Evolutionary conservation across 1,140 invertebrate species (phyloP), one percentile per base, ranked within the genome.

Genomic region (Onthophagus taurus): DNA sequence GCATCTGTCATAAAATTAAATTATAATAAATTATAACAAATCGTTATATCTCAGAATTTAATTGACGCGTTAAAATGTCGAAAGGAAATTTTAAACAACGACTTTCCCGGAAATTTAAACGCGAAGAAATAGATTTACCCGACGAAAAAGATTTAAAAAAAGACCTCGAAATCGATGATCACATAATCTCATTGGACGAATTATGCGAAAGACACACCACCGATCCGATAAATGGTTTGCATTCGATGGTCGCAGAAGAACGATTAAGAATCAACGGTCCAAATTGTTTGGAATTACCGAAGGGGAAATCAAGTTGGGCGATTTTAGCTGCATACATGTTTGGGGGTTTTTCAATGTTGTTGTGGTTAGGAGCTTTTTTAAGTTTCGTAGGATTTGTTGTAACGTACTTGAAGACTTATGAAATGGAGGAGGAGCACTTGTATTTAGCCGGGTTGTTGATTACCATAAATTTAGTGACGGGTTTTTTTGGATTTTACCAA

Each of bases 91-190:
- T n/a, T n/a, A n/a, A n/a, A n/a, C n/a, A n/a, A n/a, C n/a, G n/a
- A n/a, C n/a, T n/a, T n/a, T n/a, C n/a, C n/a, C n/a, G n/a, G n/a
- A n/a, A n/a, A n/a, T n/a, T n/a, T n/a, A n/a, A n/a, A n/a, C n/a
- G n/a, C n/a, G n/a, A n/a, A n/a, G n/a, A n/a, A n/a, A n/a, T n/a
- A n/a, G n/a, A n/a, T n/a, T n/a, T n/a, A n/a, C n/a, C n/a, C n/a
- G n/a, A n/a, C n/a, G n/a, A n/a, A n/a, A n/a, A 37, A 9, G 30
- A 48, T 9, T 51, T 83, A 46, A 86, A 83, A 60, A 75, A 83
- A 59, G 83, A 87, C 63, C 68, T 81, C 13, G 74, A 77, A 44
- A 80, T 83, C 44, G 83, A 85, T 51, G 82, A 87, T 54, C 86
- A 90, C 59, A 75, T 69, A 56, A 66, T 85, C 45, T 66, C 75